Evolutionary conservation across 2,888 invertebrate genomes (phyloP), one percentile per base, ranked within the genome.

Genomic region (Lamellibrachia satsuma): DNA sequence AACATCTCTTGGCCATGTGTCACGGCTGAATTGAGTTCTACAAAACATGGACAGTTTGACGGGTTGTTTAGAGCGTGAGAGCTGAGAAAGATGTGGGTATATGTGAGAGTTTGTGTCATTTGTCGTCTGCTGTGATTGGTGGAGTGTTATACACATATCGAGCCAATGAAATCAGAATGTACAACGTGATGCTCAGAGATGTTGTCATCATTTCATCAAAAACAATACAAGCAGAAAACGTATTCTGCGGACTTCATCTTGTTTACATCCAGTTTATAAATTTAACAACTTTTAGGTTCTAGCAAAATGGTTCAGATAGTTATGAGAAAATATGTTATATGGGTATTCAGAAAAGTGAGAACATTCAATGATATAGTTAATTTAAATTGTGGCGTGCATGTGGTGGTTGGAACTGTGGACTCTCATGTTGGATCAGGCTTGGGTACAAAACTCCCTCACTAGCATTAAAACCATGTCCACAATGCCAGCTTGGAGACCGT

Each of bases 21-120:
- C 75, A 75, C 75, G 75, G 75, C 75, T 75, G 75, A 75, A 75
- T 75, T 75, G n/a, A 75, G 75, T 22, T 75, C 75, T 75, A 75
- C 75, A 75, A 22, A 75, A 75, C 22, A 15, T 22, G 75, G 15
- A 22, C 22, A 75, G 75, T 75, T 75, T 75, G 22, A 22, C 75
- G 15, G 75, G 75, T 75, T 22, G 75, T 22, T 75, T n/a, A 75
- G 22, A 75, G 3, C 22, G 15, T 15, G 75, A 75, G 75, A 75
- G 4, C 75, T 22, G 75, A 15, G n/a, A 75, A 75, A 22, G 75
- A 75, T 75, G 75, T 6, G 75, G 22, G 75, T 15, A 22, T 75
- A 22, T 22, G 22, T 75, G 75, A 22, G 75, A 75, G 15, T 22
- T 75, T n/a, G 22, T n/a, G n/a, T n/a, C 22, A 15, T 75, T 75